phyloP scores from a whole-genome alignment of 2,113 vertebrate species.

The Syngnathus floridae region DNA sequence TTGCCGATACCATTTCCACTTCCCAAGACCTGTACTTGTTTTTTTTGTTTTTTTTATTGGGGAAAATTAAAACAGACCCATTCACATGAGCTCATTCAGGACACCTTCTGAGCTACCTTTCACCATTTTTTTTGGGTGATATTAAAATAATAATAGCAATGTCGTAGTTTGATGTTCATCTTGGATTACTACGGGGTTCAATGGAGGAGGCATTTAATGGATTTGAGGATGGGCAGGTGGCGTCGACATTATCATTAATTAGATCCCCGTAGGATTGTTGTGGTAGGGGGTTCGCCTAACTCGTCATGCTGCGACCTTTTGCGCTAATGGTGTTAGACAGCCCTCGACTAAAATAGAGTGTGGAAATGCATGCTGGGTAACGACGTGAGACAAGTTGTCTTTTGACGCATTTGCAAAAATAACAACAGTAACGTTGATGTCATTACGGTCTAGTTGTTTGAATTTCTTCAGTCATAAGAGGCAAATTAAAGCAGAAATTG shows the following conservation, averaged over 20 bases:
- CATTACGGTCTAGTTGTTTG: not conserved
- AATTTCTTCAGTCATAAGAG: not conserved
- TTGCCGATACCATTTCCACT: too few relatives aligned
- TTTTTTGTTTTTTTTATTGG: too few relatives aligned
- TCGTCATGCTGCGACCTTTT: conserved; percentile 38
- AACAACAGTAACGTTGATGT: not conserved
- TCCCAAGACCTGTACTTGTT: too few relatives aligned
- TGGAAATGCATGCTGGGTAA: conserved; percentile 53
- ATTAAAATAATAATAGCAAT: conserved; percentile 1
- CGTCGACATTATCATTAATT: conserved; percentile 32
- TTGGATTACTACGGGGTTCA: not conserved
- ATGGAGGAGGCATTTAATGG: not conserved
- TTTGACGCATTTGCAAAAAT: conserved; percentile 5
- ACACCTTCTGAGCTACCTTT: too few relatives aligned
- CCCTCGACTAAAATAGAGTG: conserved; percentile 40
- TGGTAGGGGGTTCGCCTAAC: conserved; percentile 20
- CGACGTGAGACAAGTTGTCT: conserved; percentile 27
- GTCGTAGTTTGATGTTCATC: not conserved
- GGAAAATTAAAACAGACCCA: too few relatives aligned
- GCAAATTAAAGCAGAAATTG: not conserved
- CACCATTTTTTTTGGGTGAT: not conserved
- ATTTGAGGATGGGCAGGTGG: not conserved
- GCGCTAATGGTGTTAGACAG: conserved; percentile 42
- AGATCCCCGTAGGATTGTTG: conserved; percentile 31
- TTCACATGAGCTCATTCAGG: too few relatives aligned